These are phyloP conservation scores for Aricia agestis DNA, from an alignment of 1,140 invertebrate species.

Conservation along the genomic window DNA sequence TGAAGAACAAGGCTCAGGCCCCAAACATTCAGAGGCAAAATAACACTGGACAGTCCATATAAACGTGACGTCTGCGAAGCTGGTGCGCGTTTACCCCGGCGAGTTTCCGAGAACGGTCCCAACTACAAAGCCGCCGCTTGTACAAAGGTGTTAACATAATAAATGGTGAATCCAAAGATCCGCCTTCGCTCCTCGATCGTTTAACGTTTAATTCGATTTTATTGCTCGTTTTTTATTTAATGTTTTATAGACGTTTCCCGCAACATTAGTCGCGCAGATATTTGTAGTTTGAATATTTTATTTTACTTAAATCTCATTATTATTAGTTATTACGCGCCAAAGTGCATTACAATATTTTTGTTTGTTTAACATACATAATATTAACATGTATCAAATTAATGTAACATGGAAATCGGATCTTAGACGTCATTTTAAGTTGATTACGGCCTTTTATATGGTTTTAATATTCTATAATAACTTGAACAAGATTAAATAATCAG, in stretches of 20 bases:
- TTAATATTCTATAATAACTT: background rate
- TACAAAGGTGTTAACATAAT: conserved; percentile 3
- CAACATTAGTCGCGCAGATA: too few relatives aligned
- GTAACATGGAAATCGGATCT: background rate
- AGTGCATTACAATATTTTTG: background rate
- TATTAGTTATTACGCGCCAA: background rate
- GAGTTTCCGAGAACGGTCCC: background rate
- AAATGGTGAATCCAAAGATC: background rate
- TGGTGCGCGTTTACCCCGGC: too few relatives aligned
- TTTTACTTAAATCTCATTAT: too few relatives aligned
- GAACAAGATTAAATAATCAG: background rate
- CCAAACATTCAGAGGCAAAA: too few relatives aligned
- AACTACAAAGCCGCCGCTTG: background rate
- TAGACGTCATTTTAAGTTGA: background rate
- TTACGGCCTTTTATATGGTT: background rate
- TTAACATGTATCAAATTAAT: too few relatives aligned
- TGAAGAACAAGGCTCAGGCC: too few relatives aligned
- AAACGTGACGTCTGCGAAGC: background rate
- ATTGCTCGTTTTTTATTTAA: background rate
- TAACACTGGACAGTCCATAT: background rate
- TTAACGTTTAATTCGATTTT: background rate
- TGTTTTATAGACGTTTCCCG: background rate
- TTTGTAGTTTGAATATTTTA: too few relatives aligned
- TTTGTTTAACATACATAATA: background rate
- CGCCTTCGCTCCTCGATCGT: background rate